Evolutionary conservation across 2,113 vertebrate species (phyloP), one percentile per base, ranked within the genome.

Genomic region (Myotis lucifugus): DNA sequence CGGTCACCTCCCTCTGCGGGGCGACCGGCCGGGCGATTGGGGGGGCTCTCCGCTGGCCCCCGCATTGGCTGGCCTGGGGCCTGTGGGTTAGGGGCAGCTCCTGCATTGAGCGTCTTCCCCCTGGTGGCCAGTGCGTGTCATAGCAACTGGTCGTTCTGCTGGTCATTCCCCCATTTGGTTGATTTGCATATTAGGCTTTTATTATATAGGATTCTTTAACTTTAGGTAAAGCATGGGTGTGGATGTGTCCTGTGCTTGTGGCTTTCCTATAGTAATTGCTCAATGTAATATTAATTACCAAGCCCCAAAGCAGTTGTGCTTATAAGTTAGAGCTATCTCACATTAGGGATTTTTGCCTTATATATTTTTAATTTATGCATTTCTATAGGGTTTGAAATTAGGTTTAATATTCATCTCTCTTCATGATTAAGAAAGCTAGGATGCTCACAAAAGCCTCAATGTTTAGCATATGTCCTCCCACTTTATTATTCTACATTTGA

Each of bases 201-300:
- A 46, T 46, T 46, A 46, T 4, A 46, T 46, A 46, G 46, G 9
- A 90, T 64, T 46, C 83, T 77, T 86, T 94, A 95, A 93, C 94
- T 94, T 85, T 86, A 94, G 79, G 70, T 59, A 29, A 0, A 10
- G 32, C 64, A 83, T 50, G 78, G 72, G 14, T 90, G 32, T 10
- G 50, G 37, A 37, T 84, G 59, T 88, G 69, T 91, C 90, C 91
- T 15, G 17, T 83, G 93, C 92, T 29, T 88, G 32, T 69, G 48
- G 69, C 94, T 91, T 87, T 93, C 23, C 76, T 88, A 48, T 61
- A 72, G 37, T 88, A 94, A 84, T 95, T 69, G 67, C 81, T 82
- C 70, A 56, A 34, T 82, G 86, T 69, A 90, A 54, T 0, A 91
- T 56, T 79, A 96, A 97, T 97, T 95, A 91, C 46, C 15, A 54